Percentiles rank a stretch among this genome's conserved stretches.
Conservation (phyloP, 2,888 invertebrate genomes). For the Cheilosia vulpina region DNA sequence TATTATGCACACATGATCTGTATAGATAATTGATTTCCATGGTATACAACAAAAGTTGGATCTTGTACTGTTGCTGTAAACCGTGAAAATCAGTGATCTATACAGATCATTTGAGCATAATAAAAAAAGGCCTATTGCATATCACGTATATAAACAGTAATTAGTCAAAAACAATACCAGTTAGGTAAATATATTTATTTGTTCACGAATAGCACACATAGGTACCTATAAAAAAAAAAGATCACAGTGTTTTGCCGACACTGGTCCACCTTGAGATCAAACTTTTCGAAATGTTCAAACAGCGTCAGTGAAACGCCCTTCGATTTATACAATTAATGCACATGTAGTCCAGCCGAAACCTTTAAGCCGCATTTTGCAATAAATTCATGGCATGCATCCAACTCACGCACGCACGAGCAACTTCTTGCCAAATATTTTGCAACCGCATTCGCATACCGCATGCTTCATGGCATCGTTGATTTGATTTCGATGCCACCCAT, state of each 20-base stretch:
- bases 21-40: too few species aligned
- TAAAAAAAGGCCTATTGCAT: too few species aligned
- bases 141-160: too few species aligned
- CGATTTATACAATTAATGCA: neutral
- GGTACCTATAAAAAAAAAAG: too few species aligned
- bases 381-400: conserved; percentile 36
- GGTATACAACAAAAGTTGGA: too few species aligned
- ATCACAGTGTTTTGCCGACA: neutral
- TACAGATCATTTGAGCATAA: too few species aligned
- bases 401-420: conserved; percentile 51
- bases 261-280: neutral
- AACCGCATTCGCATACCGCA: conserved; percentile 42
- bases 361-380: conserved; percentile 29
- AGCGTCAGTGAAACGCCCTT: conserved; percentile 8
- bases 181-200: too few species aligned
- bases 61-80: too few species aligned
- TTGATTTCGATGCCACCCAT: conserved; percentile 52
- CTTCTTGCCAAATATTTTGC: conserved; percentile 51
- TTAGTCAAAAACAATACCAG: too few species aligned
- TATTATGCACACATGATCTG: too few species aligned
- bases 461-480: conserved; percentile 54
- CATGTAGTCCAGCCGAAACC: neutral
- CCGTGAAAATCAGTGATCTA: too few species aligned
- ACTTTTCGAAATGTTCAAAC: neutral
- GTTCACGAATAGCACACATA: too few species aligned